Evolutionary conservation across 2,797 vertebrate species (phyloP).

Genomic region (Chromobotia macracanthus): DNA sequence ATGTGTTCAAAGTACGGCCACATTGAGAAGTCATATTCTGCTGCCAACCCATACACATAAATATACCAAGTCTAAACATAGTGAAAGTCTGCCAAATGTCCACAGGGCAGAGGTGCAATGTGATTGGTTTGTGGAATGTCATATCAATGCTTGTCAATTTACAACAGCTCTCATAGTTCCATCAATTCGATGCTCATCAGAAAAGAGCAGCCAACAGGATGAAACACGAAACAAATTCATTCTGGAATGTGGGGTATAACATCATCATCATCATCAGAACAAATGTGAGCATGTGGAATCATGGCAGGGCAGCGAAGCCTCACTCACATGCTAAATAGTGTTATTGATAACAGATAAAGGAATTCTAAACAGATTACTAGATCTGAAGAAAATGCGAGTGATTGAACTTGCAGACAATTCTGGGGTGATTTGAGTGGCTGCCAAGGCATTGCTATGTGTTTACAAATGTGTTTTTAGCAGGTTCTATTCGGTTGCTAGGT

Average conservation of each 20-base stretch:
- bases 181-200: slow-evolving; percentile 18
- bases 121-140: slow-evolving; percentile 1
- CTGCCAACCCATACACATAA: slow-evolving; percentile 28
- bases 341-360: neutral
- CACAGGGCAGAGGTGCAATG: slow-evolving; percentile 16
- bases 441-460: neutral
- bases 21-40: slow-evolving; percentile 7
- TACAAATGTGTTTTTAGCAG: too few species aligned
- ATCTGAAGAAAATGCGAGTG: neutral
- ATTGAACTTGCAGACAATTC: neutral
- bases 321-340: neutral
- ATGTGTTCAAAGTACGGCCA: slow-evolving; percentile 23
- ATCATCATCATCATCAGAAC: slow-evolving; percentile 21
- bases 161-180: neutral
- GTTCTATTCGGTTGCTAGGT: neutral
- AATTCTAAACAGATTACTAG: neutral
- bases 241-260: slow-evolving; percentile 22
- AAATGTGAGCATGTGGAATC: neutral
- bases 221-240: slow-evolving; percentile 23
- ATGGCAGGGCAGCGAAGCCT: neutral
- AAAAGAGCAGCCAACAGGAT: slow-evolving; percentile 18
- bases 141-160: slow-evolving; percentile 9
- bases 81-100: neutral
- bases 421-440: neutral
- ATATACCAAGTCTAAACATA: neutral